These are phyloP conservation scores for Natrix natrix DNA, from an alignment of 2,797 vertebrate species.

Conservation along the genomic window DNA sequence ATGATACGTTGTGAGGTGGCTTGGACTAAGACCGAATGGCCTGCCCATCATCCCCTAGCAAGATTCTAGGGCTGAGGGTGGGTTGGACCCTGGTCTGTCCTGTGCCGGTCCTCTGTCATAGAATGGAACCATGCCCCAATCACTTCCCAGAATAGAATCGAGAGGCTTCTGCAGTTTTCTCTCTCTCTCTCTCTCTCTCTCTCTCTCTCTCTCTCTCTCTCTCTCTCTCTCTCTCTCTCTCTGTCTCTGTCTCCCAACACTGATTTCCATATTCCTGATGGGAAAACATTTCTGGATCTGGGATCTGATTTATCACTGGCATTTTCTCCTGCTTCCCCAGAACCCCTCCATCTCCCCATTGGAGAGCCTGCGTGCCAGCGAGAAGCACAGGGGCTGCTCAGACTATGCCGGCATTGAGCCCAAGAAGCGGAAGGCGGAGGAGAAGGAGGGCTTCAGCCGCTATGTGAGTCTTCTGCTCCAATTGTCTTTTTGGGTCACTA, in stretches of 20 bases:
- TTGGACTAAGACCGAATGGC: not conserved
- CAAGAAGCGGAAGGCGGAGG: slow-evolving; percentile 94
- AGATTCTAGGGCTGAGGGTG: not conserved
- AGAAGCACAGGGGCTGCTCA: slow-evolving; percentile 89
- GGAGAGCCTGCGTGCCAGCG: slow-evolving; percentile 88
- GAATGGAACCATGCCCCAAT: not conserved
- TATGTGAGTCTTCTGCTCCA: slow-evolving; percentile 76
- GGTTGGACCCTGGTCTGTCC: not conserved
- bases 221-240: not conserved
- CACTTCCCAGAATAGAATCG: too few relatives aligned
- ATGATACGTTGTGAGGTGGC: not conserved
- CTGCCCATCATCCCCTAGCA: not conserved
- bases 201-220: too few relatives aligned
- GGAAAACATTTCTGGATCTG: not conserved
- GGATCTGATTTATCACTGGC: not conserved
- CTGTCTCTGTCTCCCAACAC: not conserved
- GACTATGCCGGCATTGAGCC: slow-evolving; percentile 85
- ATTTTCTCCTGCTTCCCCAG: slow-evolving; percentile 57
- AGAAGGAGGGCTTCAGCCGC: slow-evolving; percentile 93
- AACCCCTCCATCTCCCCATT: slow-evolving; percentile 94
- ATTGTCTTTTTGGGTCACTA: not conserved
- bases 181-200: not conserved
- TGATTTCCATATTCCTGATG: not conserved
- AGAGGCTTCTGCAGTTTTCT: not conserved
- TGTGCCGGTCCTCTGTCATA: not conserved